Conservation (phyloP, 1,140 invertebrate genomes). For the Drosophila sp. region DNA sequence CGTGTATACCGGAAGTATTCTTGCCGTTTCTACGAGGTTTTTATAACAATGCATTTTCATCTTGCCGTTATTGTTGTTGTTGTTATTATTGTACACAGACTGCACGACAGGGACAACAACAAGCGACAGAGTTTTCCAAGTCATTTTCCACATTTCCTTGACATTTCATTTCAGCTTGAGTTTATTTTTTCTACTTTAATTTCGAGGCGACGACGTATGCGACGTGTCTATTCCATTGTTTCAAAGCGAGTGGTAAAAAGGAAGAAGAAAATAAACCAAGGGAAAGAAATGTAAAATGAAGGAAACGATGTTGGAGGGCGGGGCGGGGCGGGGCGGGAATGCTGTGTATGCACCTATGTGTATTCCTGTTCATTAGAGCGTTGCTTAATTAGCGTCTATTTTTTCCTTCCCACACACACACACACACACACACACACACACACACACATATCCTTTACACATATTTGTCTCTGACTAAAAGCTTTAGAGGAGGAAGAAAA, state of each 20-base stretch:
- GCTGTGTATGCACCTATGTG: constrained; percentile 1
- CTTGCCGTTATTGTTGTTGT: constrained; percentile 15
- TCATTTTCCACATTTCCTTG: constrained; percentile 79
- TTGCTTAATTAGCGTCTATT: constrained; percentile 68
- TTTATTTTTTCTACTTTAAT: constrained; percentile 20
- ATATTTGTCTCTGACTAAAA: constrained; percentile 11
- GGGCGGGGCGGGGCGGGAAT: neutral
- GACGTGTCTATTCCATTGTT: constrained; percentile 11
- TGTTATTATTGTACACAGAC: constrained; percentile 20
- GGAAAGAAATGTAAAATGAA: constrained; percentile 7
- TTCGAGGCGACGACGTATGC: constrained; percentile 21
- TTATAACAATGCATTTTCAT: constrained; percentile 12
- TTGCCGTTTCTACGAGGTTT: constrained; percentile 3
- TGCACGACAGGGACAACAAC: constrained; percentile 31
- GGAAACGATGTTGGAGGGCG: neutral
- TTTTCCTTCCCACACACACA: neutral
- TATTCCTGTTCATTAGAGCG: constrained; percentile 71
- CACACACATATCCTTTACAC: constrained; percentile 24
- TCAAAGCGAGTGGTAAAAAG: neutral
- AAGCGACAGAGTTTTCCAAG: constrained; percentile 53
- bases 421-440: neutral
- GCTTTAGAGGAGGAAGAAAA: neutral
- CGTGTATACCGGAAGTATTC: constrained; percentile 5
- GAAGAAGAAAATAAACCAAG: neutral
- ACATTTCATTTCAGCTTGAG: constrained; percentile 68